These are phyloP conservation scores for Pitangus sulphuratus DNA, from an alignment of 2,797 vertebrate genomes.

Conservation along the genomic window DNA sequence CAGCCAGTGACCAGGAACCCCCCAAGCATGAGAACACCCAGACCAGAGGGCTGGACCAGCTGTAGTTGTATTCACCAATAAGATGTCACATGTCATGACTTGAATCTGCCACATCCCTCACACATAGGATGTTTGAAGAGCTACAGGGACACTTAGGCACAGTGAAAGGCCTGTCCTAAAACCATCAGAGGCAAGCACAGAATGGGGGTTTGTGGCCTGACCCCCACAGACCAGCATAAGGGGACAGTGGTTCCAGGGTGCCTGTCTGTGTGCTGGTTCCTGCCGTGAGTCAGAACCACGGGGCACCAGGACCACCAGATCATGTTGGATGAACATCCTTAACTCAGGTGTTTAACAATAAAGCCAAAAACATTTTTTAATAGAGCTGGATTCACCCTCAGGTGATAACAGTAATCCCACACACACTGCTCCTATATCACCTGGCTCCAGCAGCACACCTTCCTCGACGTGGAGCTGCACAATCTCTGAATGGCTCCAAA, in stretches of 20 bases:
- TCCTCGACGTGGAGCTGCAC: background rate
- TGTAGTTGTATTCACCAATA: background rate
- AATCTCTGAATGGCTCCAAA: background rate
- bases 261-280: background rate
- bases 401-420: background rate
- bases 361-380: background rate
- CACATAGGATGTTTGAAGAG: background rate
- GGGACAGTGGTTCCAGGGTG: background rate
- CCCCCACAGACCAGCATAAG: background rate
- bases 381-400: background rate
- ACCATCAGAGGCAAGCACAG: background rate
- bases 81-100: accelerated
- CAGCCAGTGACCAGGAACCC: background rate
- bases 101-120: background rate
- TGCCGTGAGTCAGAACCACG: accelerated
- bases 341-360: background rate
- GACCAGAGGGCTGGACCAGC: background rate
- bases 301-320: background rate
- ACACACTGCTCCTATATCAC: accelerated
- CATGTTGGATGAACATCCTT: background rate
- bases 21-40: background rate
- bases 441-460: background rate
- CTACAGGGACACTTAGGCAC: background rate
- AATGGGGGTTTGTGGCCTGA: accelerated
- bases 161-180: background rate